These are phyloP conservation scores for Grantiella picta DNA, from an alignment of 2,113 vertebrate species.

Conservation along the genomic window DNA sequence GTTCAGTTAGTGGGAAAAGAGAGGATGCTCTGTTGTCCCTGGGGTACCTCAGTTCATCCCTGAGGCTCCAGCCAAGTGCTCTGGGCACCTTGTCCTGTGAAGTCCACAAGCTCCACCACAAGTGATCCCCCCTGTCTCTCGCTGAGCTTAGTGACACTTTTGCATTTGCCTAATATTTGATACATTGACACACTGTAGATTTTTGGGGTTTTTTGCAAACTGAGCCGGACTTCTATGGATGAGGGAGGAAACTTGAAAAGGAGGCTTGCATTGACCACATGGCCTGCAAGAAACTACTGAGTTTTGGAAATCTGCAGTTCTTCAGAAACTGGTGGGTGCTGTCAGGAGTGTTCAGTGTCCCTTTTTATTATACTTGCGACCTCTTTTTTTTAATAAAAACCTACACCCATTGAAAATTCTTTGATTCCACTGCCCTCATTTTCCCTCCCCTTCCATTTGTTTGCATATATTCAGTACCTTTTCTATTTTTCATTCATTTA, in stretches of 20 bases:
- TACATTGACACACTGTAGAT: neutral
- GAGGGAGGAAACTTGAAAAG: neutral
- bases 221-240: too few species aligned
- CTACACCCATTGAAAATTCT: neutral
- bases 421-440: neutral
- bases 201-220: neutral
- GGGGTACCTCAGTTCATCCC: neutral
- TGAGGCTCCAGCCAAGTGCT: neutral
- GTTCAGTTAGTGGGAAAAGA: neutral
- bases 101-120: neutral
- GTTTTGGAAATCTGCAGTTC: neutral
- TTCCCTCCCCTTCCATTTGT: neutral
- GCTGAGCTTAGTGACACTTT: neutral
- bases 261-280: accelerated
- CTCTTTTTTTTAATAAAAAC: neutral
- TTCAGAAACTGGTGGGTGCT: neutral
- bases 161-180: neutral
- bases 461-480: neutral
- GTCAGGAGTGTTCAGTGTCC: neutral
- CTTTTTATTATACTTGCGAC: neutral
- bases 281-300: neutral
- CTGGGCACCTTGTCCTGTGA: neutral
- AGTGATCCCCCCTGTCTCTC: neutral
- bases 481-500: neutral
- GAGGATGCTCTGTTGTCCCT: neutral